Base-by-base conservation (phyloP, 2,113 vertebrate species). In the Trematocara variabile region DNA sequence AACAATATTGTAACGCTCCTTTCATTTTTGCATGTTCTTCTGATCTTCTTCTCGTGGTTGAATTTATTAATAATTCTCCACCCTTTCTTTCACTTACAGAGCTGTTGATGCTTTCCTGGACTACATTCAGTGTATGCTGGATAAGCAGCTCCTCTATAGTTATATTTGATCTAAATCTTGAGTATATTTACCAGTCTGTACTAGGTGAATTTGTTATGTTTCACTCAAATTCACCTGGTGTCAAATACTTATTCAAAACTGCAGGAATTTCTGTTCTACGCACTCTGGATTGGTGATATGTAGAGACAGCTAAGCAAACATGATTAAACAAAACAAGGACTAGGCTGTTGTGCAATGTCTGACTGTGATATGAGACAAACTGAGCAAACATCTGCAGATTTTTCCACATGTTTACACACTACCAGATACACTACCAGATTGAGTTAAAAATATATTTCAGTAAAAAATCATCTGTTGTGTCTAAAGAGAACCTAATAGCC, bases 261-360 rank as follows among this genome's bases (percentile, higher is more conserved):
- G 14, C 6, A 44, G 6, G 16, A 86, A 89, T 70, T 44, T 68
- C 8, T 53, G 4, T 44, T 79, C 0, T 50, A 4, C 28, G 7
- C 7, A 12, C 65, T 78, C 46, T 85, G 85, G 25, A 53, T 82
- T 50, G 54, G 44, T 4, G 39, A 30, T 54, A 34, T 48, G 82
- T 60, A 37, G 63, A 18, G 46, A 73, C 84, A 94, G 85, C 89
- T 93, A 50, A 89, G 37, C 87, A 93, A 93, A 93, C 79, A 90
- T 83, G 77, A 48, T 53, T 41, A 14, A 79, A 11, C 7, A n/a
- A 33, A 56, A 89, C 44, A 86, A 82, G 68, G 83, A 84, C 37
- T 84, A 37, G 53, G 60, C 14, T 86, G 56, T 83, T 87, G 25
- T 52, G 81, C 85, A 92, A 91, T 90, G 65, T 93, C 90, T 93